Base-by-base conservation (phyloP, 1,140 invertebrate genomes). In the Hermatobates lingyangjiaoensis region DNA sequence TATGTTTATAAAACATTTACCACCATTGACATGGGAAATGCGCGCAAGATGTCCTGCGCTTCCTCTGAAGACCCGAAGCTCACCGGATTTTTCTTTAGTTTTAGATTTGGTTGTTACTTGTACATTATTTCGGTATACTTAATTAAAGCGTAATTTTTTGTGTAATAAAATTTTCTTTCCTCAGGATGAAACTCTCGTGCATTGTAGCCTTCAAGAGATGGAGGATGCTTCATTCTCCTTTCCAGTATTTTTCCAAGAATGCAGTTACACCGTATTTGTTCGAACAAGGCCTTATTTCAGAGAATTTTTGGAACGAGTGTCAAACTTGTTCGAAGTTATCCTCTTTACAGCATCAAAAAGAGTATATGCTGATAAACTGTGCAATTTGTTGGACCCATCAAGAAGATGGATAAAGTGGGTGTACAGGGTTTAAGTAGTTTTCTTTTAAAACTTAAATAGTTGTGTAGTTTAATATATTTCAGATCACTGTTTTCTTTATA, bases 331-430 rank as follows among this genome's bases (percentile, higher is more conserved):
- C 69, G 93, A 97, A 69, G 90, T 97, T 4, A 94, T 96, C 50
- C 68, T 96, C 18, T 97, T 96, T 68, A 97, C 93, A 1, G 93
- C 93, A 12, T 91, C 86, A 56, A 96, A 96, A 68, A 76, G 90
- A 51, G 87, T 95, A 23, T 97, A 97, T 64, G 92, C 92, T 0
- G 89, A 96, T 66, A 89, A 94, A 63, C 72, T 97, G 26, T 74
- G 95, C 61, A 92, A 97, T 71, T 67, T 96, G 14, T 68, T 97
- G 15, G 92, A 97, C 70, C 90, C 92, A 0, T 74, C 83, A 10
- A 71, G 90, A 44, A 80, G 81, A 57, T 80, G 87, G 68, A 94
- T 95, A 53, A 93, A 90, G 69, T 93, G 78, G 70, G 70, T 57
- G n/a, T n/a, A n/a, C n/a, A n/a, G n/a, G n/a, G n/a, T n/a, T n/a